phyloP scores from a whole-genome alignment of 30 jellyfish, hydroid and myxozoan species.

The Pelagia noctiluca region DNA sequence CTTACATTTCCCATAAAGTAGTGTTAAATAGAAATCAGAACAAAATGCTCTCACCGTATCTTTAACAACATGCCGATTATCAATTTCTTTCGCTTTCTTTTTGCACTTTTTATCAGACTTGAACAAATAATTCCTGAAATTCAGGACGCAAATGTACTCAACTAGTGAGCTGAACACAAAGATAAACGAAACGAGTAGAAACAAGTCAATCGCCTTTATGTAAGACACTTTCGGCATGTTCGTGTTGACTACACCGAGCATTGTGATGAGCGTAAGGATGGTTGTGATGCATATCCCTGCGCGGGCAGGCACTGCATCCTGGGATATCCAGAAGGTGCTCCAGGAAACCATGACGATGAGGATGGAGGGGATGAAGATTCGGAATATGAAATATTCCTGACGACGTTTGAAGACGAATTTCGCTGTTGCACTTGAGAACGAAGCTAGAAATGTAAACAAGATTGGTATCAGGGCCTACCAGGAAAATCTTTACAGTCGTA shows the following conservation, averaged over 20 bases:
- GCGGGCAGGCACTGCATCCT: slow-evolving; percentile 97
- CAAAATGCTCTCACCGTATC: slow-evolving; percentile 6
- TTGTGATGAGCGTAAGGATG: slow-evolving; percentile 86
- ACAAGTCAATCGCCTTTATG: slow-evolving; percentile 87
- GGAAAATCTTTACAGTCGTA: too few species aligned
- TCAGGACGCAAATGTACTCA: slow-evolving; percentile 87
- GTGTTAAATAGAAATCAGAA: background rate
- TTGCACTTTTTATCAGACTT: slow-evolving; percentile 24
- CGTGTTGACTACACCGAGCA: slow-evolving; percentile 92
- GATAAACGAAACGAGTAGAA: slow-evolving; percentile 76
- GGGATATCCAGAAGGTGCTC: slow-evolving; percentile 94
- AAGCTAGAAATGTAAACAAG: slow-evolving; percentile 31
- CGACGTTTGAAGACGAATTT: slow-evolving; percentile 79
- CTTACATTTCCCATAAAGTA: too few species aligned
- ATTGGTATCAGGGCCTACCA: too few species aligned
- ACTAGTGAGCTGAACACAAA: slow-evolving; percentile 84
- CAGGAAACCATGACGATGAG: slow-evolving; percentile 95
- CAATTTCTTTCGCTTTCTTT: background rate
- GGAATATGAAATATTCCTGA: slow-evolving; percentile 75
- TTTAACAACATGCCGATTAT: slow-evolving; percentile 10
- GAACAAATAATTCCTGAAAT: slow-evolving; percentile 32
- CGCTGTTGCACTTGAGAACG: slow-evolving; percentile 90
- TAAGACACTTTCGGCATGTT: slow-evolving; percentile 97
- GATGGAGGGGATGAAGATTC: slow-evolving; percentile 81
- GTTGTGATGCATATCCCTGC: slow-evolving; percentile 92